These are phyloP conservation scores for Melolontha melolontha DNA, from an alignment of 2,888 invertebrate species.

Conservation along the genomic window DNA sequence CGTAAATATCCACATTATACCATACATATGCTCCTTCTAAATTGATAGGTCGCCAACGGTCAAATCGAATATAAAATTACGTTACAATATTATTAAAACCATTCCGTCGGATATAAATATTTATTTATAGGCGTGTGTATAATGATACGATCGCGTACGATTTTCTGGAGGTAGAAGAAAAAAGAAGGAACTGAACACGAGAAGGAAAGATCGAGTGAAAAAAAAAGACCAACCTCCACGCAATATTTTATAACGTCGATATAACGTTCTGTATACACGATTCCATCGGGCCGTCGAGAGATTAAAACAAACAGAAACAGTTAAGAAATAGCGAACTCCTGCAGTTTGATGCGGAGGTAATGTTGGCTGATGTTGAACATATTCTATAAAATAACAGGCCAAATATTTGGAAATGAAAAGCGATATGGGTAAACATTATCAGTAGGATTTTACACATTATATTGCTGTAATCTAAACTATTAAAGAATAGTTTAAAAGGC, in stretches of 20 bases:
- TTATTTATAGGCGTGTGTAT: conserved; percentile 30
- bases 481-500: no score
- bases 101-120: conserved; percentile 25
- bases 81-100: conserved; percentile 27
- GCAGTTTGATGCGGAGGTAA: conserved; percentile 47
- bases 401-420: conserved; percentile 27
- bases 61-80: conserved; percentile 19
- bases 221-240: conserved; percentile 13
- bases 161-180: conserved; percentile 8
- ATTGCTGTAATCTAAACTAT: no score
- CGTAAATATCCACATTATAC: not conserved
- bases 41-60: not conserved
- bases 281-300: conserved; percentile 1
- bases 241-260: conserved; percentile 39
- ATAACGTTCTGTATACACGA: conserved; percentile 39
- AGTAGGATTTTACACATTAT: not conserved
- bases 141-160: conserved; percentile 10
- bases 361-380: conserved; percentile 46
- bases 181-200: not conserved
- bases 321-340: conserved; percentile 46
- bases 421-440: conserved; percentile 30
- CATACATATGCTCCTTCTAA: conserved; percentile 1
- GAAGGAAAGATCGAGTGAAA: not conserved
- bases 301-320: conserved; percentile 43
- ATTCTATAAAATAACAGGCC: conserved; percentile 44